A percentile compares a stretch with the other conserved stretches of the same genome.
Conservation (phyloP, 2,113 vertebrate genomes). For the Pelmatolapia mariae region DNA sequence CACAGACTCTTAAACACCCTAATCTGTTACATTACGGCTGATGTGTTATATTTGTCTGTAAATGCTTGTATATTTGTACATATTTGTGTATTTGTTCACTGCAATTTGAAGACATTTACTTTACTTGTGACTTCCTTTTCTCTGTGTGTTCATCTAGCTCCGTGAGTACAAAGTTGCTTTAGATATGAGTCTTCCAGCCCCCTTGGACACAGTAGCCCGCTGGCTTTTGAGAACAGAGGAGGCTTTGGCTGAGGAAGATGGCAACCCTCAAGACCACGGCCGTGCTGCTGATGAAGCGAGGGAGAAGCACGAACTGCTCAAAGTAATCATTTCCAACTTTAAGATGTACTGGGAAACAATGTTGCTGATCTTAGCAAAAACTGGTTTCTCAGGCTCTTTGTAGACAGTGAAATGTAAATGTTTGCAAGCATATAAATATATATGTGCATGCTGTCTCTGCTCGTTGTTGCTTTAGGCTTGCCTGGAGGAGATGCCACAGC, state of each 20-base stretch:
- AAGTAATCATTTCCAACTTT: constrained; percentile 65
- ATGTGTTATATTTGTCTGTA: not conserved
- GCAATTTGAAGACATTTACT: not conserved
- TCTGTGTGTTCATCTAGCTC: constrained; percentile 63
- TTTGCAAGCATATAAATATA: not conserved
- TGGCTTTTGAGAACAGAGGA: constrained; percentile 83
- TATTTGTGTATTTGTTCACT: not conserved
- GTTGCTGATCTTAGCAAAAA: not conserved
- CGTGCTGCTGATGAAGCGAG: constrained; percentile 67
- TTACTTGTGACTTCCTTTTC: not conserved
- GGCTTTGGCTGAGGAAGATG: constrained; percentile 69
- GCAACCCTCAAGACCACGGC: constrained; percentile 67
- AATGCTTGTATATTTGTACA: not conserved
- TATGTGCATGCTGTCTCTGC: not conserved
- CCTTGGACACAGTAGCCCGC: constrained; percentile 71
- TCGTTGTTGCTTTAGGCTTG: constrained; percentile 62
- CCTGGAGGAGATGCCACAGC: constrained; percentile 76
- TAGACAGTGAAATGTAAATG: not conserved
- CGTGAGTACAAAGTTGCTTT: constrained; percentile 74
- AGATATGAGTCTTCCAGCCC: constrained; percentile 76
- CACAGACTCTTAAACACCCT: not conserved
- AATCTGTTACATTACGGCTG: not conserved
- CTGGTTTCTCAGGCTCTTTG: not conserved
- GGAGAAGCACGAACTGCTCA: constrained; percentile 76
- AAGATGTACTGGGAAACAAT: not conserved